phyloP scores from a whole-genome alignment of 2,888 invertebrate genomes.

The Macropis europaea region DNA sequence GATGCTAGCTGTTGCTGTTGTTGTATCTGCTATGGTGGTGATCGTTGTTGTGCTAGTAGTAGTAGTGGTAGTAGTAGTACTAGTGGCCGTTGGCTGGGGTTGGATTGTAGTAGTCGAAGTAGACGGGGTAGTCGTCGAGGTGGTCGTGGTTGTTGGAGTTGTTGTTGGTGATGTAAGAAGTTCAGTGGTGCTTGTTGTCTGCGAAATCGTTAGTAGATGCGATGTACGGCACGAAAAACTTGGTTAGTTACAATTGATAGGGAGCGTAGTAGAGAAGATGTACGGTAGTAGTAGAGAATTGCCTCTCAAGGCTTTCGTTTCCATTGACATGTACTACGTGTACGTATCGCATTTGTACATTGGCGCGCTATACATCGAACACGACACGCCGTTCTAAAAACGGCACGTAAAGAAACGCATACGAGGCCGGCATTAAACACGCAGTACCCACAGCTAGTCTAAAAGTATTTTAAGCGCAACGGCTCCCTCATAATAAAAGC shows the following conservation, averaged over 20 bases:
- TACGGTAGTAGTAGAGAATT: constrained; percentile 20
- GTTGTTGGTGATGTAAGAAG: constrained; percentile 68
- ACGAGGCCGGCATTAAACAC: constrained; percentile 34
- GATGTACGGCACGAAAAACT: constrained; percentile 74
- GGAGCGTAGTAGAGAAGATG: constrained; percentile 42
- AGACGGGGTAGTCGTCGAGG: constrained; percentile 42
- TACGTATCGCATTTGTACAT: constrained; percentile 5
- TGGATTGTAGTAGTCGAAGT: constrained; percentile 51
- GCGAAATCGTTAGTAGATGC: constrained; percentile 80
- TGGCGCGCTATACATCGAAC: constrained; percentile 40
- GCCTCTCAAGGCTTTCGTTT: constrained; percentile 38
- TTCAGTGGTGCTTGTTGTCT: constrained; percentile 72
- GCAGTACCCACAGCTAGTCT: constrained; percentile 57
- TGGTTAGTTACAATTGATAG: constrained; percentile 73
- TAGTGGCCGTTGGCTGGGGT: constrained; percentile 44
- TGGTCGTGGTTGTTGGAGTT: constrained; percentile 54
- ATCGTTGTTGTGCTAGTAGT: constrained; percentile 60
- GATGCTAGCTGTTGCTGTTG: constrained; percentile 41
- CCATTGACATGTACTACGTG: background rate
- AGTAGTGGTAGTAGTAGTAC: constrained; percentile 43
- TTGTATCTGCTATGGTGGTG: constrained; percentile 68
- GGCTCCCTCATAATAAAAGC: constrained; percentile 58
- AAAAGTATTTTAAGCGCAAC: constrained; percentile 55
- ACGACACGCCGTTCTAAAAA: constrained; percentile 30
- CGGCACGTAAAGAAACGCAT: constrained; percentile 18